Base-by-base conservation (phyloP, 2,113 vertebrate genomes). In the Dolichotis patagonum region DNA sequence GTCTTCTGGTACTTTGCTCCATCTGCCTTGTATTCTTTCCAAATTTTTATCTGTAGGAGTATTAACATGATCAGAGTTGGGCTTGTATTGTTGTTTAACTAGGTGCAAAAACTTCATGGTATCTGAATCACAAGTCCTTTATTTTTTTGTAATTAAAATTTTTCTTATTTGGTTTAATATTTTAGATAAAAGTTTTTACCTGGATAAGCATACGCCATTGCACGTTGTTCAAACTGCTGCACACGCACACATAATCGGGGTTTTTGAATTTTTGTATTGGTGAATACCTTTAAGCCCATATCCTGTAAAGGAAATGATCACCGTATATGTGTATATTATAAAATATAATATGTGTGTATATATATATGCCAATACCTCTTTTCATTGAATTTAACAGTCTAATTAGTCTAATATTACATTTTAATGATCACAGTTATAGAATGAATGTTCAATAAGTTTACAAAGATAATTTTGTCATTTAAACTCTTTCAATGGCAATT, bases 201-300 rank as follows among this genome's bases (percentile, higher is more conserved):
- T 85, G 65, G 1, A 85, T 30, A n/a, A 0, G 2, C 3, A 83
- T 19, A 20, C 0, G 3, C 43, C 6, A 4, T 0, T 43, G 0
- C 0, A 41, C 16, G 22, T 0, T 0, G 0, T 77, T 5, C 2
- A 81, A 17, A 41, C 0, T 32, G 26, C 43, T 78, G 12, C 13
- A 30, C 43, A 20, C 3, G 67, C 80, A 10, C 0, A n/a, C 95
- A 98, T 62, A 98, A 1, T 69, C 97, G 95, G 93, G 98, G 98
- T 86, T 98, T 98, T 63, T 69, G 96, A 96, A 99, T 98, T 95
- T 98, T 98, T 95, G 96, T 96, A 93, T 98, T 99, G 52, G 98
- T 99, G 77, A 99, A 98, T 90, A 98, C 98, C 93, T 97, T 98
- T 94, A 99, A 98, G 93, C 98, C 98, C 96, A 98, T 94, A 46